A percentile compares a stretch with the other conserved stretches of the same genome.
Evolutionary conservation across 2,797 vertebrate species (phyloP).

Genomic region (Lemur catta): DNA sequence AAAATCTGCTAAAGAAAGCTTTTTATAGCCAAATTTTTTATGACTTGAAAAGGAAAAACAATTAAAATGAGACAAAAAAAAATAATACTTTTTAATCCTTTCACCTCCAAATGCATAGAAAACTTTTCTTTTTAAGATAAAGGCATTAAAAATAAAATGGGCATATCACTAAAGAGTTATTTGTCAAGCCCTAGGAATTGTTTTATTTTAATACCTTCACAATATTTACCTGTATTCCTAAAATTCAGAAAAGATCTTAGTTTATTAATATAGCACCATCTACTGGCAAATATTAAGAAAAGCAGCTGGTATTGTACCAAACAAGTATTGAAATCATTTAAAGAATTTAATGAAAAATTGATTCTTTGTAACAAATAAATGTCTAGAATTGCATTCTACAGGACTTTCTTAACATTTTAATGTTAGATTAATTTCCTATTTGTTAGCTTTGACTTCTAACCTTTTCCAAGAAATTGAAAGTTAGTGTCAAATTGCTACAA

Average conservation of each 20-base stretch:
- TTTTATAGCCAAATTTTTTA: conserved; percentile 15
- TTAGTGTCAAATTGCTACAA: conserved; percentile 66
- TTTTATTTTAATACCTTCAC: conserved; percentile 44
- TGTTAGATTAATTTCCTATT: conserved; percentile 76
- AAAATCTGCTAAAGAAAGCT: background rate
- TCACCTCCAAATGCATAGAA: background rate
- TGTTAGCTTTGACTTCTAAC: conserved; percentile 77
- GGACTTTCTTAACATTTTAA: conserved; percentile 69
- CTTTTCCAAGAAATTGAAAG: conserved; percentile 63
- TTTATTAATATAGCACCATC: conserved; percentile 84
- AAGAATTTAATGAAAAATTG: conserved; percentile 83
- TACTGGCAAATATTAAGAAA: conserved; percentile 80
- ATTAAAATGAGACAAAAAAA: conserved; percentile 9
- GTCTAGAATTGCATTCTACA: conserved; percentile 68
- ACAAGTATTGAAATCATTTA: conserved; percentile 78
- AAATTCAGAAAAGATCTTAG: conserved; percentile 38
- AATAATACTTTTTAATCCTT: background rate
- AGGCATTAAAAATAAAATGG: conserved; percentile 43
- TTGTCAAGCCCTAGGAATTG: background rate
- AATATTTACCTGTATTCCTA: conserved; percentile 21
- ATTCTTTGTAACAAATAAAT: conserved; percentile 72
- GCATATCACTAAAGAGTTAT: conserved; percentile 28
- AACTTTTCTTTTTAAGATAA: conserved; percentile 45
- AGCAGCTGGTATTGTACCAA: conserved; percentile 13
- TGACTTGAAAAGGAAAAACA: background rate